Conservation (phyloP, 2,888 invertebrate genomes). For the Volucella inflata region DNA sequence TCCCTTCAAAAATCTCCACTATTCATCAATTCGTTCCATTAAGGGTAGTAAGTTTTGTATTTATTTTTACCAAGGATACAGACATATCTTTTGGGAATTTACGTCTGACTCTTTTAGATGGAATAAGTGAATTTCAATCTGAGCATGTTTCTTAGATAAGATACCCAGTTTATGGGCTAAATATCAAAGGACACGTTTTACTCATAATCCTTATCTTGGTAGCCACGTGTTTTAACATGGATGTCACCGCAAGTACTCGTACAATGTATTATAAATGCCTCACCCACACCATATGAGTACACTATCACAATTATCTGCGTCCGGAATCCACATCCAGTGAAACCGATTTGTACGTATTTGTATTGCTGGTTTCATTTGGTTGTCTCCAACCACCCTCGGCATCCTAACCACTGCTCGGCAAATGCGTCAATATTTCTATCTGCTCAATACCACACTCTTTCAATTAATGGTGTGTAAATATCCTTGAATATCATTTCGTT, state of each 20-base stretch:
- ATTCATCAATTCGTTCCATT: no score
- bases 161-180: no score
- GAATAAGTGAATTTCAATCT: no score
- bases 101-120: no score
- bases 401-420: background rate
- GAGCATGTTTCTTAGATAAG: no score
- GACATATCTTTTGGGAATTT: no score
- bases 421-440: constrained; percentile 35
- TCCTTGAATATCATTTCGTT: constrained; percentile 62
- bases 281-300: constrained; percentile 19
- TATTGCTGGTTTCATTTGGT: constrained; percentile 58
- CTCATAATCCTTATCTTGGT: constrained; percentile 36
- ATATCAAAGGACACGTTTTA: constrained; percentile 28
- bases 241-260: constrained; percentile 41
- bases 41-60: no score
- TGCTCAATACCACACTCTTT: constrained; percentile 50
- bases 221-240: constrained; percentile 24
- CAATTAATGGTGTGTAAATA: constrained; percentile 59
- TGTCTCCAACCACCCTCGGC: constrained; percentile 8
- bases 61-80: no score
- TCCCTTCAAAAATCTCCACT: no score
- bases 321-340: constrained; percentile 36
- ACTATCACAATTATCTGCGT: constrained; percentile 22
- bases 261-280: constrained; percentile 48
- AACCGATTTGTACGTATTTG: constrained; percentile 34